A percentile compares a stretch with the other conserved stretches of the same genome.
phyloP scores from a whole-genome alignment of 2,797 vertebrate genomes.

The Dryobates pubescens region DNA sequence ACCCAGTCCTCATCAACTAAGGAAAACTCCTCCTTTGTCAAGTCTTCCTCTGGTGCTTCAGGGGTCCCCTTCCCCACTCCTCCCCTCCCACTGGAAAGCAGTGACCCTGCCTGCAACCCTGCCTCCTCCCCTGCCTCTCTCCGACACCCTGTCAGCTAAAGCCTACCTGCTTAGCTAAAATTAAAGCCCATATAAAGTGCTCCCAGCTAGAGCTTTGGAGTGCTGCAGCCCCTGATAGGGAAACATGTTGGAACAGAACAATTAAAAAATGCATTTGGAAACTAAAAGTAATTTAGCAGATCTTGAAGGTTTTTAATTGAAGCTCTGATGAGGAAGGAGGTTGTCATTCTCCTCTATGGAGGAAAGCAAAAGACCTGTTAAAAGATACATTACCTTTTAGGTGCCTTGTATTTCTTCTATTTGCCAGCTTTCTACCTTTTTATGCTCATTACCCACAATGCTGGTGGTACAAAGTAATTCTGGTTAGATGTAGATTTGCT shows the following conservation, averaged over 20 bases:
- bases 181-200: no score
- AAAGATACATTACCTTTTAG: neutral
- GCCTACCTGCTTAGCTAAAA: no score
- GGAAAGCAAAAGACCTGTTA: neutral
- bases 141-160: no score
- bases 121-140: no score
- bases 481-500: neutral
- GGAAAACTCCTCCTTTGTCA: no score
- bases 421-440: neutral
- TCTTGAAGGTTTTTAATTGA: neutral
- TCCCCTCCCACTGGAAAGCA: no score
- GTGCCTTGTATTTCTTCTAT: neutral
- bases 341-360: accelerated
- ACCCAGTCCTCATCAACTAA: no score
- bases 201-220: no score
- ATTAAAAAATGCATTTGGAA: neutral
- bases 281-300: neutral
- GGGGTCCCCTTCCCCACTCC: no score
- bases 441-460: neutral
- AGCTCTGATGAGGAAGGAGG: neutral
- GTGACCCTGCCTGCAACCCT: no score
- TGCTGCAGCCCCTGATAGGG: neutral
- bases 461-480: neutral
- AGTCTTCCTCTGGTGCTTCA: no score
- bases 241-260: neutral